Evolutionary conservation across 2,113 vertebrate genomes (phyloP), one percentile per base, ranked within the genome.

Genomic region (Petrocephalus zakoni): DNA sequence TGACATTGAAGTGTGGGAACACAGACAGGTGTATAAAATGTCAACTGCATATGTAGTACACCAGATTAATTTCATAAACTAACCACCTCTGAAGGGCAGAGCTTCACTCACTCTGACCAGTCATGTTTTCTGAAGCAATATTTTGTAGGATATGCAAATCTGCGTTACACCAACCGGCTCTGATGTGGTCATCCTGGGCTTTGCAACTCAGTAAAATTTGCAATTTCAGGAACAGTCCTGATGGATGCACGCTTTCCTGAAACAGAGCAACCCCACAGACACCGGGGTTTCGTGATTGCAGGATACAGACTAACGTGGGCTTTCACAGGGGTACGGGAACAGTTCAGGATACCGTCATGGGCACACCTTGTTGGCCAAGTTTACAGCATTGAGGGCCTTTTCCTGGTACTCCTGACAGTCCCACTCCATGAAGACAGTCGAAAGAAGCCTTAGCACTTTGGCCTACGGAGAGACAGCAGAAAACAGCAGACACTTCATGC

Each of bases 351-450:
- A 82, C 34, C 3, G 47, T 25, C 52, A 82, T 10, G 42, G 34
- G 81, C 64, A n/a, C 89, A 98, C 98, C 97, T 98, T 95, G 90
- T 98, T 99, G 89, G 97, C 97, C 93, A 98, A 92, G 90, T 0
- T 94, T 90, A 98, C 90, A 89, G 95, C 95, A 85, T 89, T 89
- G 85, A 99, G 89, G 61, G 97, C 97, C 89, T 97, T 97, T 42
- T 96, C 95, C 90, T 94, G 93, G 93, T 96, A 95, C 51, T 92
- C 92, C 75, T 84, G 93, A 91, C 92, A 93, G 86, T 97, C 95
- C 96, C 96, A 98, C 52, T 98, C 96, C 0, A 98, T 91, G 93
- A 97, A 99, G 88, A 94, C 94, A 2, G 94, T 97, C 25, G 97
- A 96, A 4, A 99, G 94, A 87, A 98, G 93, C n/a, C 96, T 94